A percentile compares a stretch with the other conserved stretches of the same genome.
Evolutionary conservation across 2,797 vertebrate species (phyloP).

Genomic region (Pelobates cultripes): DNA sequence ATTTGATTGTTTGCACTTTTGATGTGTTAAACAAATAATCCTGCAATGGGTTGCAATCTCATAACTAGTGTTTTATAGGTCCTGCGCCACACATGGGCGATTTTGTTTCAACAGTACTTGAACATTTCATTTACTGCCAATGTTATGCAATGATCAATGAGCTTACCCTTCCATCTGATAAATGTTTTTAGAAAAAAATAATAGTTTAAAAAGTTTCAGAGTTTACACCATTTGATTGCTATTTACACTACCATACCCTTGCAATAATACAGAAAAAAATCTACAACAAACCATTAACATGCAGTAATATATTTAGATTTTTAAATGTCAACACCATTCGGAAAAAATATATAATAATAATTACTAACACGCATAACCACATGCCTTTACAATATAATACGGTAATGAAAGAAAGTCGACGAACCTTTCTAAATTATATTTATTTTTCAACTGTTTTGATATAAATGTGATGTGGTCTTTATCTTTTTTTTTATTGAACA

Average conservation of each 20-base stretch:
- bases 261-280: background rate
- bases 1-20: slow-evolving; percentile 52
- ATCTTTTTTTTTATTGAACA: too few relatives aligned
- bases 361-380: too few relatives aligned
- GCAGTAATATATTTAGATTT: background rate
- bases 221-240: background rate
- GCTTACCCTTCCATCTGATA: slow-evolving; percentile 6
- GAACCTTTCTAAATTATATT: too few relatives aligned
- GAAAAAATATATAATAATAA: too few relatives aligned
- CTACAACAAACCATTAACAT: background rate
- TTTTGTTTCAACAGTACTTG: slow-evolving; percentile 27
- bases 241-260: background rate
- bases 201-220: slow-evolving; percentile 11
- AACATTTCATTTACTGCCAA: slow-evolving; percentile 39
- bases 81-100: slow-evolving; percentile 35
- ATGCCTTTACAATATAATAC: too few relatives aligned
- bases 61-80: slow-evolving; percentile 35
- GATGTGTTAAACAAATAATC: slow-evolving; percentile 55
- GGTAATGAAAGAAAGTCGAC: too few relatives aligned
- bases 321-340: background rate
- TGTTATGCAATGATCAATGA: slow-evolving; percentile 34
- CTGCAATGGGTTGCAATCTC: slow-evolving; percentile 32
- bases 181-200: slow-evolving; percentile 15
- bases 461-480: too few relatives aligned
- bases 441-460: too few relatives aligned